Evolutionary conservation across 2,113 vertebrate species (phyloP).

Genomic region (Mesocricetus auratus): DNA sequence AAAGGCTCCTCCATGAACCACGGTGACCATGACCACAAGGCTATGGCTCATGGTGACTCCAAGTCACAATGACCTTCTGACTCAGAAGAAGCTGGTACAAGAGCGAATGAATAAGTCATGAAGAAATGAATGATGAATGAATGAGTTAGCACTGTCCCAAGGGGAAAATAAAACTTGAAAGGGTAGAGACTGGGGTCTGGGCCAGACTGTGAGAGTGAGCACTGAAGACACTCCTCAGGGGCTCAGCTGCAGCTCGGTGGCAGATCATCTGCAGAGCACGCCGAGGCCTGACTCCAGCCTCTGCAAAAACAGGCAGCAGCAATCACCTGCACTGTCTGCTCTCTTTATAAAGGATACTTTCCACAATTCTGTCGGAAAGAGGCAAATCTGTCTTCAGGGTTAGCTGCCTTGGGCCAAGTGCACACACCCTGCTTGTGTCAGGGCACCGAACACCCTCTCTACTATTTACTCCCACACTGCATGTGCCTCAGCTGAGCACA

Average conservation of each 20-base stretch:
- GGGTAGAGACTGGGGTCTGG: not conserved
- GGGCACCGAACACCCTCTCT: accelerated
- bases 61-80: accelerated
- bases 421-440: not conserved
- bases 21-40: accelerated
- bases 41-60: not conserved
- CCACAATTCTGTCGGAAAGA: not conserved
- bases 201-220: not conserved
- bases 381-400: not conserved
- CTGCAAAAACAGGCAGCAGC: too few species aligned
- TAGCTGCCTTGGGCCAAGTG: not conserved
- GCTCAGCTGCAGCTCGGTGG: not conserved
- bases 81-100: not conserved
- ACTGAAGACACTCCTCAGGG: not conserved
- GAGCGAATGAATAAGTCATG: not conserved
- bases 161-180: too few species aligned
- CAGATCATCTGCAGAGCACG: too few species aligned
- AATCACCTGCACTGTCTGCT: not conserved
- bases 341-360: not conserved
- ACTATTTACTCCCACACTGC: accelerated
- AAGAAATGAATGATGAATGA: not conserved
- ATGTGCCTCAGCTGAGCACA: not conserved
- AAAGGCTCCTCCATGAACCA: accelerated
- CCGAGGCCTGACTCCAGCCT: not conserved
- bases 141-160: not conserved